A percentile compares a stretch with the other conserved stretches of the same genome.
Evolutionary conservation across 2,797 vertebrate species (phyloP).

Genomic region (Hypotaenidia philippensis): DNA sequence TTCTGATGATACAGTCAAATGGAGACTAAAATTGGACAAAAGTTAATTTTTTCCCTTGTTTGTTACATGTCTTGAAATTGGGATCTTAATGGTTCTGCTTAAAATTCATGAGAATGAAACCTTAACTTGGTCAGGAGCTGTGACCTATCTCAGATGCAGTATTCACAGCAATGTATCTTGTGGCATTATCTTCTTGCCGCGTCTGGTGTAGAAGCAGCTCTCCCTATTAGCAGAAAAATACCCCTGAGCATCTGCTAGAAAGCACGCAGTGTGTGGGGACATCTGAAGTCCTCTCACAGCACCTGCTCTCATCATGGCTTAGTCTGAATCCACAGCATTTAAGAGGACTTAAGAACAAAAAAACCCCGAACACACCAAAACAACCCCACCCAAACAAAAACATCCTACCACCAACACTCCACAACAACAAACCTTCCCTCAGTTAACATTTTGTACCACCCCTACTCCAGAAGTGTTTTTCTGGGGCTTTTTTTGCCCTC

Average conservation of each 20-base stretch:
- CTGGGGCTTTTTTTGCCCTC: background rate
- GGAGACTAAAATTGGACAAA: background rate
- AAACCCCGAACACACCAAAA: too few species aligned
- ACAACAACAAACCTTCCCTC: background rate
- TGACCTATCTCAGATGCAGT: fast-evolving
- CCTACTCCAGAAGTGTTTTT: too few species aligned
- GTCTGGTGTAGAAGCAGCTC: fast-evolving
- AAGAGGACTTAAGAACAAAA: too few species aligned
- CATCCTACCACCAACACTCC: too few species aligned
- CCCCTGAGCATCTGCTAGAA: fast-evolving
- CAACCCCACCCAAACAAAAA: too few species aligned
- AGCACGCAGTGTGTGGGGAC: fast-evolving
- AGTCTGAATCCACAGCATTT: background rate
- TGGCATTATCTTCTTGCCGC: fast-evolving
- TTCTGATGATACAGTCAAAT: background rate
- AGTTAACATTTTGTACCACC: fast-evolving
- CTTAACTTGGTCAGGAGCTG: background rate
- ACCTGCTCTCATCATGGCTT: background rate
- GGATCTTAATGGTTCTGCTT: background rate
- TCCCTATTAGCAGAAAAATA: fast-evolving
- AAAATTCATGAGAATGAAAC: background rate
- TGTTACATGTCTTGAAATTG: background rate
- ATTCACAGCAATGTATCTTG: fast-evolving
- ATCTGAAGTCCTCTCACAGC: fast-evolving
- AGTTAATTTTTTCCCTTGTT: fast-evolving